Evolutionary conservation across 2,113 vertebrate genomes (phyloP).

Genomic region (Electrona antarctica): DNA sequence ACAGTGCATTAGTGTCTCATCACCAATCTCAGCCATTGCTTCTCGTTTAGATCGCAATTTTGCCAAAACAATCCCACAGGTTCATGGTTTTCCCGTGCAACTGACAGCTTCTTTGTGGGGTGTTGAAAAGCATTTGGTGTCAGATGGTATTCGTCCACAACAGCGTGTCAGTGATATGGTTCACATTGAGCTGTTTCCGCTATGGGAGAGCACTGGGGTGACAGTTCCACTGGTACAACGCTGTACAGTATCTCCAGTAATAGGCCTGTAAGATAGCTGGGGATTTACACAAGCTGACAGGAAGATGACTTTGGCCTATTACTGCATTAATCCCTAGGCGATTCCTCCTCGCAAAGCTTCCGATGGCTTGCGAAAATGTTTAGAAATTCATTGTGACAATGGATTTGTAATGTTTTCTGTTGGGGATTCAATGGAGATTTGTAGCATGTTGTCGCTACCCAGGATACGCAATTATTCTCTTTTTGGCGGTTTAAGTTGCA

Average conservation of each 20-base stretch:
- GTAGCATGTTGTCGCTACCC: neutral
- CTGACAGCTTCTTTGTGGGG: neutral
- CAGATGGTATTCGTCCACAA: slow-evolving; percentile 33
- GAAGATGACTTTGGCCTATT: slow-evolving; percentile 44
- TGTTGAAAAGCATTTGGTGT: slow-evolving; percentile 30
- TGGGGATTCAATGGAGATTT: slow-evolving; percentile 21
- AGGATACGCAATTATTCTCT: slow-evolving; percentile 5
- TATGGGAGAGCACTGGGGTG: slow-evolving; percentile 31
- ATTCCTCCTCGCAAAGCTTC: slow-evolving; percentile 32
- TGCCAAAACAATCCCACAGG: slow-evolving; percentile 12
- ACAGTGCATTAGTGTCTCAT: slow-evolving; percentile 8
- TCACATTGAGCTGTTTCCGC: slow-evolving; percentile 41
- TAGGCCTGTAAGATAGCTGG: slow-evolving; percentile 50
- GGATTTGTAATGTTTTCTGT: slow-evolving; percentile 20
- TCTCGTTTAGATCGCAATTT: slow-evolving; percentile 12
- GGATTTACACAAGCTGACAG: slow-evolving; percentile 61
- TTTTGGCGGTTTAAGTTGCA: slow-evolving; percentile 1
- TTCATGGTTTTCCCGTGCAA: slow-evolving; percentile 24
- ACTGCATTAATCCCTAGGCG: slow-evolving; percentile 55
- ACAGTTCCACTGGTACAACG: slow-evolving; percentile 47
- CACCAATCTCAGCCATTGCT: slow-evolving; percentile 11
- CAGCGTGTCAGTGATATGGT: slow-evolving; percentile 39
- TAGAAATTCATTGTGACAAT: slow-evolving; percentile 28
- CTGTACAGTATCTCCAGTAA: slow-evolving; percentile 46
- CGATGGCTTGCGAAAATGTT: slow-evolving; percentile 19